Conservation (phyloP, 2,797 vertebrate genomes). For the Pseudocheirus occidentalis region DNA sequence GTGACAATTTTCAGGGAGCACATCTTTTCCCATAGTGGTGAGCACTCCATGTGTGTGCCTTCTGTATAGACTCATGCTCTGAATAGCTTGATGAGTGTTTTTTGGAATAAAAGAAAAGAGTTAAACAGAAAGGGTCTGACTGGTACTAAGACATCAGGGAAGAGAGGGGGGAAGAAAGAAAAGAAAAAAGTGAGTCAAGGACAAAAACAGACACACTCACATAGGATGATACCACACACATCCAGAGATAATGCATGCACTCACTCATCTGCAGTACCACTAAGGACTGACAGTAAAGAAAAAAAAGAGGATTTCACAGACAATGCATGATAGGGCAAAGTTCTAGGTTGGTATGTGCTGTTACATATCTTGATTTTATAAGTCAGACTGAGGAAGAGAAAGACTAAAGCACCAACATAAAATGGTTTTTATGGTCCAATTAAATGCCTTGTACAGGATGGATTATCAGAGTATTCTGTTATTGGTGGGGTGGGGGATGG, state of each 20-base stretch:
- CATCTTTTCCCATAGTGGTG: constrained; percentile 72
- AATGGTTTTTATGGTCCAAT: constrained; percentile 75
- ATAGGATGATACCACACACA: constrained; percentile 71
- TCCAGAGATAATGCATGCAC: constrained; percentile 81
- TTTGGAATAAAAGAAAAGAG: constrained; percentile 84
- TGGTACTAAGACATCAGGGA: constrained; percentile 84
- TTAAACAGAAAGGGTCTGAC: constrained; percentile 83
- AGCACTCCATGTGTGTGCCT: constrained; percentile 79
- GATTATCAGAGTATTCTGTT: constrained; percentile 63
- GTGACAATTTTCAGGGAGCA: constrained; percentile 76
- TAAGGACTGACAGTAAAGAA: constrained; percentile 71
- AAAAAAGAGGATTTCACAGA: constrained; percentile 81
- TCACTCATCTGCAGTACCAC: constrained; percentile 73
- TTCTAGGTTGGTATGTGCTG: constrained; percentile 83
- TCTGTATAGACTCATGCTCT: constrained; percentile 78
- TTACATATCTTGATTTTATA: constrained; percentile 81
- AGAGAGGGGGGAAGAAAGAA: constrained; percentile 82
- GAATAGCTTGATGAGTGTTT: constrained; percentile 85
- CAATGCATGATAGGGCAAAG: constrained; percentile 82
- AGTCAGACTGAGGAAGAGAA: constrained; percentile 80
- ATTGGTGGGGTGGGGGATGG: background rate
- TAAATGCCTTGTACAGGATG: constrained; percentile 61
- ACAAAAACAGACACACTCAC: constrained; percentile 82
- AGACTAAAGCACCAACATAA: constrained; percentile 78
- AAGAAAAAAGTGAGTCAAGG: constrained; percentile 86